phyloP scores from a whole-genome alignment of 2,888 invertebrate genomes.

The Odontothrips loti region DNA sequence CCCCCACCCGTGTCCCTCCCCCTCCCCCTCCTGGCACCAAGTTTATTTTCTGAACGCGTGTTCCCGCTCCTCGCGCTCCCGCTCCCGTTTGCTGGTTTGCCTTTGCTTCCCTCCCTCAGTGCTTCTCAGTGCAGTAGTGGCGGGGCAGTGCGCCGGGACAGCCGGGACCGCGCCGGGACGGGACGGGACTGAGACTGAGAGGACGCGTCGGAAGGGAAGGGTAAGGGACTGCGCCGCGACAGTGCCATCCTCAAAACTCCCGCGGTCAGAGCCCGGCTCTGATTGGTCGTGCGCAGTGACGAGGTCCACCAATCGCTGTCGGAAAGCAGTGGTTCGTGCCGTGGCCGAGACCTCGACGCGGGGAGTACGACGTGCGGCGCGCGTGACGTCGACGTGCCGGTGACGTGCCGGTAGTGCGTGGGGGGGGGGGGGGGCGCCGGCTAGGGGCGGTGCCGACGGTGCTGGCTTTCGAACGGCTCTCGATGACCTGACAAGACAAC shows the following conservation, averaged over 20 bases:
- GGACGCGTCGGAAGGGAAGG: too few relatives aligned
- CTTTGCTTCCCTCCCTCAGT: background rate
- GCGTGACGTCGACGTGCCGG: background rate
- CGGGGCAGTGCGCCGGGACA: background rate
- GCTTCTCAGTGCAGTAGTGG: background rate
- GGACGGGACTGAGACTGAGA: too few relatives aligned
- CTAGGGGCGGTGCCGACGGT: too few relatives aligned
- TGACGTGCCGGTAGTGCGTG: background rate
- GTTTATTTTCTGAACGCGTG: constrained; percentile 24
- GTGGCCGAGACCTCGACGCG: background rate
- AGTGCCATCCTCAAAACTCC: background rate
- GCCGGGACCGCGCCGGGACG: background rate
- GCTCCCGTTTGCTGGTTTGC: too few relatives aligned
- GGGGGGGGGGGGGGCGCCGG: too few relatives aligned
- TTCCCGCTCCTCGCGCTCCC: background rate
- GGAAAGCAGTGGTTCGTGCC: background rate
- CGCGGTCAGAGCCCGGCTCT: background rate
- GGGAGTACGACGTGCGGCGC: background rate
- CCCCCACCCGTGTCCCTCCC: background rate
- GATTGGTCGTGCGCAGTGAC: too few relatives aligned
- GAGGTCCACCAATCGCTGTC: too few relatives aligned
- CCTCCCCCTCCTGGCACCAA: background rate
- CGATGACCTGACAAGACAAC: too few relatives aligned
- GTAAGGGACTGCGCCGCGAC: too few relatives aligned
- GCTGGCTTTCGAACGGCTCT: too few relatives aligned